Evolutionary conservation across 2,797 vertebrate species (phyloP).

Genomic region (Sebastes diploproa): DNA sequence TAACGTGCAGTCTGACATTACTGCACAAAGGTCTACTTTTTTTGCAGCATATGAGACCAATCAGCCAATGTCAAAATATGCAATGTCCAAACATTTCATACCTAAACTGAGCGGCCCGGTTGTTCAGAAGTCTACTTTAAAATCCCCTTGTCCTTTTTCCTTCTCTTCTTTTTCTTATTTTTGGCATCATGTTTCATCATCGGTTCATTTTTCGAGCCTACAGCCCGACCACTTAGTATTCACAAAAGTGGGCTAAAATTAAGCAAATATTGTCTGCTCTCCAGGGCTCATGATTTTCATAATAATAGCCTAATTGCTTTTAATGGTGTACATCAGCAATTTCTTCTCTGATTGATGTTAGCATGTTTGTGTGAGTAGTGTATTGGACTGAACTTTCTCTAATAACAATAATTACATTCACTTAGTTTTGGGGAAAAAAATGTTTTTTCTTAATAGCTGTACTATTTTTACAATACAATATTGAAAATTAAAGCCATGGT

Average conservation of each 20-base stretch:
- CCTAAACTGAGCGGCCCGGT: neutral
- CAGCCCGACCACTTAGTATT: neutral
- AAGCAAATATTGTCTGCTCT: neutral
- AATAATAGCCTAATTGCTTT: constrained; percentile 2
- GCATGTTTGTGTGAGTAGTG: neutral
- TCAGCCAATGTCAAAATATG: neutral
- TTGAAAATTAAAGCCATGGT: neutral
- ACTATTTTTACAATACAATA: too few species aligned
- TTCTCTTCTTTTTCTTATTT: neutral
- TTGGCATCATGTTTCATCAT: neutral
- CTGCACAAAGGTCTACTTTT: neutral
- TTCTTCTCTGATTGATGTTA: neutral
- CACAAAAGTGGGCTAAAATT: neutral
- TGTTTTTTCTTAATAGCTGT: too few species aligned
- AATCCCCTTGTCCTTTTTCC: neutral
- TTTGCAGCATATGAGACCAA: neutral
- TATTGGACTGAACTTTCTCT: neutral
- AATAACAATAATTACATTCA: neutral
- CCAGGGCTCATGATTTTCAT: neutral
- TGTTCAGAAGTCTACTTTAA: neutral
- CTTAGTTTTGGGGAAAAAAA: neutral
- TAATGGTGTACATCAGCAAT: neutral
- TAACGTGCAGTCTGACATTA: neutral
- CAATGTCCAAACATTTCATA: neutral
- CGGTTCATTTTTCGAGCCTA: neutral